Conservation (phyloP, 2,888 invertebrate genomes). For the Melanargia galathea region DNA sequence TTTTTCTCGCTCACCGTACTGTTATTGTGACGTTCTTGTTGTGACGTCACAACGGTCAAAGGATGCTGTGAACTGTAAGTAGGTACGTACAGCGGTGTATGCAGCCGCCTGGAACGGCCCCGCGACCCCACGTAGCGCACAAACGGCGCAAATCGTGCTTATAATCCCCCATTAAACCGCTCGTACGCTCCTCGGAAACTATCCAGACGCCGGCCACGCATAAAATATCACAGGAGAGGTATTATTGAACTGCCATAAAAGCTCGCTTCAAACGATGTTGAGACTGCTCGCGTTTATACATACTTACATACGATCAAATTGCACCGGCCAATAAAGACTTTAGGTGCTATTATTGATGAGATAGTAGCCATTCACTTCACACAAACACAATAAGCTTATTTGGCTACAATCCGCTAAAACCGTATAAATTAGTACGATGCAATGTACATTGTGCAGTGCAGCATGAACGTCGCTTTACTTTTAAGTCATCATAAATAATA, state of each 20-base stretch:
- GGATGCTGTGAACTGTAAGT: too few species aligned
- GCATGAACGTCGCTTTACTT: too few species aligned
- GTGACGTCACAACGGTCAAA: too few species aligned
- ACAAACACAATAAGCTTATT: too few species aligned
- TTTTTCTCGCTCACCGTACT: too few species aligned
- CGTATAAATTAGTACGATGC: too few species aligned
- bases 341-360: too few species aligned
- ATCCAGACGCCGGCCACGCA: slow-evolving; percentile 19
- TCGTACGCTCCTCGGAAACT: slow-evolving; percentile 13
- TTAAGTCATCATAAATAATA: too few species aligned
- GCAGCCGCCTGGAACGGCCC: neutral
- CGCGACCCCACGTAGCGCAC: neutral
- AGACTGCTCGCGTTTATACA: neutral
- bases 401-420: too few species aligned
- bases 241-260: slow-evolving; percentile 13
- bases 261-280: neutral
- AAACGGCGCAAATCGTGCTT: neutral
- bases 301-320: neutral
- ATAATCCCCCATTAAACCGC: slow-evolving; percentile 5
- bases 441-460: too few species aligned
- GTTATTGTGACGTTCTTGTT: too few species aligned
- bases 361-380: too few species aligned
- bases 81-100: neutral
- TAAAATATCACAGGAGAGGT: slow-evolving; percentile 14
- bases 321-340: neutral